phyloP scores from a whole-genome alignment of 2,113 vertebrate genomes.

The Junco hyemalis region DNA sequence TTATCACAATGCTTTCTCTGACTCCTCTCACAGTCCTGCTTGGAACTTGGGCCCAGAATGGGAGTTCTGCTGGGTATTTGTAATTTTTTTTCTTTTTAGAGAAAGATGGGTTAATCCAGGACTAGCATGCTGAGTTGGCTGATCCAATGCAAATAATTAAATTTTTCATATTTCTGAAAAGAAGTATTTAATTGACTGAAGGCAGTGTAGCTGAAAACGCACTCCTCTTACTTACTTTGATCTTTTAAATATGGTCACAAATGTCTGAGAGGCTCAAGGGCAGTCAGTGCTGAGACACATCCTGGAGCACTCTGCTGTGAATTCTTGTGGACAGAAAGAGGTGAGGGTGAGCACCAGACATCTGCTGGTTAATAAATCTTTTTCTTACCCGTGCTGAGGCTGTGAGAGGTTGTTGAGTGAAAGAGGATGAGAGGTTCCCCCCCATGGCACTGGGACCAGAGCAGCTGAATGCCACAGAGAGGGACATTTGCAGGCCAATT shows the following conservation, averaged over 20 bases:
- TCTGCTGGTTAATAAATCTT: not conserved
- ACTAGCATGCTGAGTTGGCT: not conserved
- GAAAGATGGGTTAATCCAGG: not conserved
- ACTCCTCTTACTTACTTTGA: not conserved
- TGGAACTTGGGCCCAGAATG: not conserved
- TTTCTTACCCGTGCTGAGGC: rapidly evolving
- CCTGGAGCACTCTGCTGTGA: not conserved
- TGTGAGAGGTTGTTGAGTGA: not conserved
- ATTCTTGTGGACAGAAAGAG: not conserved
- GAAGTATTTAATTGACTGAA: not conserved
- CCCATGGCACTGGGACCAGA: rapidly evolving
- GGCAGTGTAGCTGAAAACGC: not conserved
- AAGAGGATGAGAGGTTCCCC: not conserved
- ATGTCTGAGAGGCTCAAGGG: not conserved
- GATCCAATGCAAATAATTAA: not conserved
- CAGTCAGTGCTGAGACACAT: not conserved
- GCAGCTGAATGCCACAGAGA: not conserved
- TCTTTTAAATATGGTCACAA: not conserved
- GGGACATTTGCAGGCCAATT: not conserved
- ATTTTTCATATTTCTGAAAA: not conserved
- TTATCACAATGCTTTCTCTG: not conserved
- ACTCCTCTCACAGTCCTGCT: not conserved
- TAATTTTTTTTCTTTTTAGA: not conserved
- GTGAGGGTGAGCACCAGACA: not conserved
- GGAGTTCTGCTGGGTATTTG: not conserved